Evolutionary conservation across 2,797 vertebrate genomes (phyloP).

Genomic region (Prunella strophiata): DNA sequence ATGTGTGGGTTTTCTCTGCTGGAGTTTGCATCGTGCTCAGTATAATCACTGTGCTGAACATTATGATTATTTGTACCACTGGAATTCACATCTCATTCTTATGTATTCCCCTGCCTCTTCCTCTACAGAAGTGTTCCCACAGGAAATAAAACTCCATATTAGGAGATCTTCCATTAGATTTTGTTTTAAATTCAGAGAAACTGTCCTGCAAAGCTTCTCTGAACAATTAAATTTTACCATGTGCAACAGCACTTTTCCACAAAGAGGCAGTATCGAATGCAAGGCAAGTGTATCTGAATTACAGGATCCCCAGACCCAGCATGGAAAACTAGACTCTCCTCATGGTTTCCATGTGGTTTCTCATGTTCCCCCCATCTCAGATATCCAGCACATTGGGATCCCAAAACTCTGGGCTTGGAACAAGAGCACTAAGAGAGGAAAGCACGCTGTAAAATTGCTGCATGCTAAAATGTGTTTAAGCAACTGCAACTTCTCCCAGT

Average conservation of each 20-base stretch:
- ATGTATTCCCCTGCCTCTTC: conserved; percentile 36
- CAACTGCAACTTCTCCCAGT: background rate
- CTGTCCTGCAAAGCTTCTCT: background rate
- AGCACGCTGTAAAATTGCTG: background rate
- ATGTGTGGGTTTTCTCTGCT: conserved; percentile 52
- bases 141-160: conserved; percentile 13
- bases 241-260: conserved; percentile 20
- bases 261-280: conserved; percentile 46
- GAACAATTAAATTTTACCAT: background rate
- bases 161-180: background rate
- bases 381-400: background rate
- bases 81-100: conserved; percentile 48
- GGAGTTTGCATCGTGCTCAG: conserved; percentile 19
- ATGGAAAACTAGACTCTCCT: background rate
- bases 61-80: conserved; percentile 58
- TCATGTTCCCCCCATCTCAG: background rate
- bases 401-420: background rate
- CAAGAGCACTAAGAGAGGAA: background rate
- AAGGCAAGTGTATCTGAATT: background rate
- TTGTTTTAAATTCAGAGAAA: background rate
- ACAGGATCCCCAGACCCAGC: background rate
- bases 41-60: conserved; percentile 57
- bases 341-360: conserved; percentile 2
- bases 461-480: conserved; percentile 4
- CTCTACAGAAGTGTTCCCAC: conserved; percentile 11